Base-by-base conservation (phyloP, 2,888 invertebrate genomes). In the Dynastes tityus region DNA sequence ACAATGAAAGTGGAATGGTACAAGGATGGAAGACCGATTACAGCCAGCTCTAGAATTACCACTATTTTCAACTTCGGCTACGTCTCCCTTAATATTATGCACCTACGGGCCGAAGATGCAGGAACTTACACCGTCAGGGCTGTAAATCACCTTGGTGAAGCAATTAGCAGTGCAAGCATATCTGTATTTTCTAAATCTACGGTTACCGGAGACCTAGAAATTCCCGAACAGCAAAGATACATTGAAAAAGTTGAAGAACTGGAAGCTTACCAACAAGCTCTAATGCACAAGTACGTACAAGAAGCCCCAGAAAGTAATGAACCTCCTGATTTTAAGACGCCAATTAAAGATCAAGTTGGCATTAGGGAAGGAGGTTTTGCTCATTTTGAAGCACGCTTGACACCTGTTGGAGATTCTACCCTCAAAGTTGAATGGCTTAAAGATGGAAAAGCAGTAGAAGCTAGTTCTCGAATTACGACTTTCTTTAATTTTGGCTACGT, bases 41-140 rank as follows among this genome's bases (percentile, higher is more conserved):
- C 97, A 90, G 97, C 97, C 88, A 98, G 98, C 91, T 97, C 98
- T 89, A 94, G 98, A 91, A 98, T 97, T 91, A 96, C 96, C 89
- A 97, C 97, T 89, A 96, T 97, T 92, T 97, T 97, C 93, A 98
- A 98, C 94, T 98, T 98, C 93, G 98, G 98, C 89, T 98, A 98
- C 93, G 98, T 98, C 91, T 97, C 97, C 91, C 95, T 98, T 87
- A 98, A 98, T 91, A 98, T 99, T 90, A 92, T 97, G 94, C 98
- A 98, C 94, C 95, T 98, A 92, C 95, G 98, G 91, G 94, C 95
- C 92, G 98, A 99, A 94, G 99, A 99, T 94, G 95, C 96, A 87
- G 98, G 98, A 90, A 95, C 95, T 89, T 97, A 97, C 86, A 96
- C 96, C 85, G 96, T 96, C 88, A 94, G 96, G 87, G 97, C 97